A percentile compares a stretch with the other conserved stretches of the same genome.
Evolutionary conservation across 2,888 invertebrate genomes (phyloP).

Genomic region (Polymixis flavicincta): DNA sequence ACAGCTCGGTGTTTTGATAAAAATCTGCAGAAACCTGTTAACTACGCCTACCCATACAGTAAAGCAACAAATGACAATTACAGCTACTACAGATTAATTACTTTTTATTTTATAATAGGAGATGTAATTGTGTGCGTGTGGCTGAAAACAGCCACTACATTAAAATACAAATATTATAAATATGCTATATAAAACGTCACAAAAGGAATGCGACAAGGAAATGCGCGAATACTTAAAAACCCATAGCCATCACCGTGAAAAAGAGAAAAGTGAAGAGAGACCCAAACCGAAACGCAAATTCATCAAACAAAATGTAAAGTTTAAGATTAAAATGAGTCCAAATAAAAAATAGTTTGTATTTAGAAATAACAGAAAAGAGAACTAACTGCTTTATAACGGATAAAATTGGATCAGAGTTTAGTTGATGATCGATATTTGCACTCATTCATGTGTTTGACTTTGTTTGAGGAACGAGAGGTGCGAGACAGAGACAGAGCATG

Average conservation of each 20-base stretch:
- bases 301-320: constrained; percentile 83
- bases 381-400: constrained; percentile 9
- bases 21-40: constrained; percentile 48
- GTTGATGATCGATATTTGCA: constrained; percentile 39
- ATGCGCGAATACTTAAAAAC: constrained; percentile 79
- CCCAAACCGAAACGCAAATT: constrained; percentile 82
- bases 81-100: constrained; percentile 55
- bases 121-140: constrained; percentile 58
- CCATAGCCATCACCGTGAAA: constrained; percentile 85
- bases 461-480: constrained; percentile 82
- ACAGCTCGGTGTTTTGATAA: constrained; percentile 46
- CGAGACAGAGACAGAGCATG: constrained; percentile 74
- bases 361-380: constrained; percentile 28
- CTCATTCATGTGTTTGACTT: constrained; percentile 63
- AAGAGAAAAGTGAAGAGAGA: constrained; percentile 71
- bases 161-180: constrained; percentile 50
- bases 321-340: constrained; percentile 57
- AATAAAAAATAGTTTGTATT: constrained; percentile 43
- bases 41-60: constrained; percentile 59
- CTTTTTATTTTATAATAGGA: constrained; percentile 38
- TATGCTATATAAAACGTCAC: constrained; percentile 67
- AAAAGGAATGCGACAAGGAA: constrained; percentile 72
- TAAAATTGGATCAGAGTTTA: constrained; percentile 4
- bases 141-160: constrained; percentile 47
- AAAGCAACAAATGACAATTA: constrained; percentile 65